Percentiles rank a stretch among this genome's conserved stretches.
Conservation (phyloP, 2,113 vertebrate species). For the Nycticorax nycticorax region DNA sequence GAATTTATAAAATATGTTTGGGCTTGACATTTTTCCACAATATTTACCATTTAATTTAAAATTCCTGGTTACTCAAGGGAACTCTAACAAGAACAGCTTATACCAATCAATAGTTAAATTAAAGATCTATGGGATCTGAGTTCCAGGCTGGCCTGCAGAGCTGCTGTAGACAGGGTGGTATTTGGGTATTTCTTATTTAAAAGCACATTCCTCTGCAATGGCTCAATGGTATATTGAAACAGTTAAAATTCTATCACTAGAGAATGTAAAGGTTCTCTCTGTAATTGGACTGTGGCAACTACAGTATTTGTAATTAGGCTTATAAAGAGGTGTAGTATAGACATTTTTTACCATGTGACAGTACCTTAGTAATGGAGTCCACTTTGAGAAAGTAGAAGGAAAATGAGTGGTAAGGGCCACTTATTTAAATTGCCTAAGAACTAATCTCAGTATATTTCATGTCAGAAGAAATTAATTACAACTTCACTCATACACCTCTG, state of each 20-base stretch:
- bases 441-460: not conserved
- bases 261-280: not conserved
- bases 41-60: not conserved
- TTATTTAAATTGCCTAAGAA: not conserved
- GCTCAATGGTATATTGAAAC: not conserved
- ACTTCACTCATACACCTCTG: not conserved
- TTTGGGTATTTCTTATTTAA: not conserved
- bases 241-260: not conserved
- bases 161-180: not conserved
- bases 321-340: not conserved
- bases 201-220: not conserved
- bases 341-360: not conserved
- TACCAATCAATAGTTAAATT: not conserved
- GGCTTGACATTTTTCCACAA: not conserved
- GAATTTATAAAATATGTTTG: not conserved
- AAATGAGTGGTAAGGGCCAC: not conserved
- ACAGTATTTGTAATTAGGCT: not conserved
- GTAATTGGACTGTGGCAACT: not conserved
- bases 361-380: not conserved
- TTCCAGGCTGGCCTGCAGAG: not conserved
- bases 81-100: not conserved
- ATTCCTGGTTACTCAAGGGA: not conserved
- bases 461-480: not conserved
- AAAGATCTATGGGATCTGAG: not conserved
- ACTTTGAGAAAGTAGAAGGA: not conserved